Base-by-base conservation (phyloP, 2,888 invertebrate species). In the Stenichneumon culpator region DNA sequence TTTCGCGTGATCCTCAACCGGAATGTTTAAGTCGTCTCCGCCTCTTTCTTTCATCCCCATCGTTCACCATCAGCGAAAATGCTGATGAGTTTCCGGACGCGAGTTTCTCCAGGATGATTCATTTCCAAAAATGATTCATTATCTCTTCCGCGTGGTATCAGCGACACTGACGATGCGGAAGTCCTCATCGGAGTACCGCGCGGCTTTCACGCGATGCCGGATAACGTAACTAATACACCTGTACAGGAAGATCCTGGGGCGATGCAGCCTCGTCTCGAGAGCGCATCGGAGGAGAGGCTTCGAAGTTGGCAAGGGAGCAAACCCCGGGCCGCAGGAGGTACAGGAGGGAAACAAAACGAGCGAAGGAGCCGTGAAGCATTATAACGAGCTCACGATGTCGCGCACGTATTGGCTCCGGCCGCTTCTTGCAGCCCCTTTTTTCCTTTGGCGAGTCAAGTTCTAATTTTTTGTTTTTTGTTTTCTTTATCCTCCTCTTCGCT, bases 371-470 rank as follows among this genome's bases (percentile, higher is more conserved):
- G 65, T 86, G 86, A 86, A 88, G 89, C 87, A 89, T 90, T 91
- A 89, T 90, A 91, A 91, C 89, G 89, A 91, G 89, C 89, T 91
- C 90, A 89, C 86, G 87, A 91, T 90, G 90, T 91, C 88, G 90
- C 88, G 90, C 90, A 90, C 91, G 90, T 91, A 90, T 90, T 78
- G 80, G 85, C 84, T 84, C 87, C 75, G 82, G 60, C 69, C 81
- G 77, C 84, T 86, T 81, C 79, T 80, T 47, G 32, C 52, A 67
- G 54, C 67, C 70, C 57, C 63, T 60, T 54, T 73, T 80, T 83
- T 75, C 79, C 70, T 65, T 83, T 74, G 74, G n/a, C 74, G 81
- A 73, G 36, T 79, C 74, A 60, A 69, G 63, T 39, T 63, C 32
- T 68, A 9, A 28, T 67, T 74, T 67, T 74, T 44, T 74, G 73